Base-by-base conservation (phyloP, 2,797 vertebrate species). In the Myotis daubentonii region DNA sequence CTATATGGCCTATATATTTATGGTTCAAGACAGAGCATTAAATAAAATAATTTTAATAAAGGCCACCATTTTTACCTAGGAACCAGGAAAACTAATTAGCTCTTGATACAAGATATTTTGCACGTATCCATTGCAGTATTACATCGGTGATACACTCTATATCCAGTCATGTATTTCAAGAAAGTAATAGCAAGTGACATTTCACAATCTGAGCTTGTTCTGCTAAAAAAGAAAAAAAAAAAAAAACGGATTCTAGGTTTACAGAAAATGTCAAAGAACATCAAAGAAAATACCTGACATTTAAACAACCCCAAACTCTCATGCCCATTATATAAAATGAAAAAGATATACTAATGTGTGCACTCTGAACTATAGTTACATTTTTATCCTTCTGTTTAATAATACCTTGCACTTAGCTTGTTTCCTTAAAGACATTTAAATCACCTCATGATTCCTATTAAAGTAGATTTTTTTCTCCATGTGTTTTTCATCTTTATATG, bases 251-350 rank as follows among this genome's bases (percentile, higher is more conserved):
- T 94, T 87, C 82, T 83, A 87, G 51, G 25, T 57, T 95, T 90
- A 71, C 92, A 81, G 92, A 96, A 96, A 97, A 96, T 97, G 49
- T 96, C 89, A 95, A 86, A 70, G 78, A 94, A 78, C 25, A 95
- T 80, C 57, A 93, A 90, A 89, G 71, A 94, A 90, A 95, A 79
- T 57, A 94, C 36, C 28, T 90, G 87, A 74, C 84, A 94, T 95
- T 95, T 96, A 92, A 94, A 84, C 60, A 92, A 85, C 57, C 80
- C 71, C 66, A 83, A 91, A 90, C 38, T 65, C 70, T 25, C 28
- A 38, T 72, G 82, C 12, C 8, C 17, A 79, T 36, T 71, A 92
- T n/a, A 80, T 72, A 85, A 94, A 85, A 55, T 2, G 57, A 75
- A 88, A 94, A 28, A 33, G 19, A 33, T 55, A 36, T 51, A 80